phyloP scores from a whole-genome alignment of 2,888 invertebrate species.

The Eristalis arbustorum region DNA sequence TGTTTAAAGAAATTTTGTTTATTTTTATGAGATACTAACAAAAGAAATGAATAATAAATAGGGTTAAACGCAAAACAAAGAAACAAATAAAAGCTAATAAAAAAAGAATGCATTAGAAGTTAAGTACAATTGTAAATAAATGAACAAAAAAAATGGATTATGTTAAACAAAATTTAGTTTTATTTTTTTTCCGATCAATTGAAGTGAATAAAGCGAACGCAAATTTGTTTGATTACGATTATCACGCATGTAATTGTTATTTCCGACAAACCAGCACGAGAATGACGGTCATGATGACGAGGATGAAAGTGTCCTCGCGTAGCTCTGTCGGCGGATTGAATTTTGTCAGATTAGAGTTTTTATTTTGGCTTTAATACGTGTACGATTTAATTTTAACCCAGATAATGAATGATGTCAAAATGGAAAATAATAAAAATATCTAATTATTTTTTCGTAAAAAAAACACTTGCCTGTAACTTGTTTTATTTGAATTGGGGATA shows the following conservation, averaged over 20 bases:
- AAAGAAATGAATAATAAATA: neutral
- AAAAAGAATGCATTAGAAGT: slow-evolving; percentile 44
- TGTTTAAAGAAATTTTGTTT: slow-evolving; percentile 48
- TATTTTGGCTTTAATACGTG: slow-evolving; percentile 43
- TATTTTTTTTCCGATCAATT: slow-evolving; percentile 11
- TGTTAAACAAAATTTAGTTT: slow-evolving; percentile 33
- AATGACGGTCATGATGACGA: neutral
- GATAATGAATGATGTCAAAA: slow-evolving; percentile 42
- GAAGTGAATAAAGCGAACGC: slow-evolving; percentile 30
- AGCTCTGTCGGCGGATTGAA: neutral
- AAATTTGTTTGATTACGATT: slow-evolving; percentile 50
- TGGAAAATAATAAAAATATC: slow-evolving; percentile 46
- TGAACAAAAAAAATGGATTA: slow-evolving; percentile 8
- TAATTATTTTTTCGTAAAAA: slow-evolving; percentile 66
- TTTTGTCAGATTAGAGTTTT: slow-evolving; percentile 15
- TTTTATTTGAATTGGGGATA: neutral
- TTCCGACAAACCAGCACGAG: slow-evolving; percentile 7
- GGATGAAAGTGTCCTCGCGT: neutral
- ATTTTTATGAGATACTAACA: slow-evolving; percentile 54
- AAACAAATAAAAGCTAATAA: slow-evolving; percentile 6
- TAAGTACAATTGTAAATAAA: slow-evolving; percentile 66
- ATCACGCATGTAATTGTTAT: slow-evolving; percentile 44
- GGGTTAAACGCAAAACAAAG: slow-evolving; percentile 1
- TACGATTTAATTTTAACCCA: slow-evolving; percentile 22
- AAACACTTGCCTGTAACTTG: neutral